Evolutionary conservation across 2,888 invertebrate species (phyloP).

Genomic region (Idaea aversata): DNA sequence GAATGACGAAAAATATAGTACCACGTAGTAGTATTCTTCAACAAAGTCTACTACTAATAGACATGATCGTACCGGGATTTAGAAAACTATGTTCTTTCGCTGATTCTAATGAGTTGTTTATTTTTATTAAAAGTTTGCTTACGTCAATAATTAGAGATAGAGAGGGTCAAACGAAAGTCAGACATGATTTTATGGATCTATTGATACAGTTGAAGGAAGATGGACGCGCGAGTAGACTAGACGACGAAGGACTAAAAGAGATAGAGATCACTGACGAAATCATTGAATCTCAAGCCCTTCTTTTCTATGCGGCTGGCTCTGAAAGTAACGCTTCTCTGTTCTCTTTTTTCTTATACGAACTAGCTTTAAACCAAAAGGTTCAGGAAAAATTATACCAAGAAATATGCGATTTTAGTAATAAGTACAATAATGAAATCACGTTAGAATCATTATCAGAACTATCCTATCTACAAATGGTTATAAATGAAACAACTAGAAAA

Average conservation of each 20-base stretch:
- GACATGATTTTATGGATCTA: constrained; percentile 20
- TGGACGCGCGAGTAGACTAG: background rate
- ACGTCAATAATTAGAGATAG: background rate
- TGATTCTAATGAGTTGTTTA: background rate
- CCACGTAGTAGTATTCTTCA: background rate
- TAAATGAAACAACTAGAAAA: background rate
- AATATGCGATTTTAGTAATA: background rate
- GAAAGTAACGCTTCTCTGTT: background rate
- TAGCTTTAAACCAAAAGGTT: constrained; percentile 27
- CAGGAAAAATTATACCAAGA: constrained; percentile 25
- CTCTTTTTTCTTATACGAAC: constrained; percentile 14
- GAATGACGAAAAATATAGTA: background rate
- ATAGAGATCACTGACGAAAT: background rate
- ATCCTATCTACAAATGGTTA: constrained; percentile 13
- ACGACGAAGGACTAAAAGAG: background rate
- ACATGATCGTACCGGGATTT: background rate
- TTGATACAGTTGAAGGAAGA: background rate
- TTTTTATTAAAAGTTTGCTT: background rate
- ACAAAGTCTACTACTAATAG: background rate
- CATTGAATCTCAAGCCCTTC: background rate
- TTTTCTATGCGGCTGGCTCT: background rate
- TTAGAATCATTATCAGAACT: background rate
- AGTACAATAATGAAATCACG: background rate
- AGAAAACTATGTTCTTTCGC: background rate
- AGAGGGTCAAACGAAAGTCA: constrained; percentile 37